Percentiles rank a stretch among this genome's conserved stretches.
phyloP scores from a whole-genome alignment of 2,113 vertebrate genomes.

The Gobiocypris rarus region DNA sequence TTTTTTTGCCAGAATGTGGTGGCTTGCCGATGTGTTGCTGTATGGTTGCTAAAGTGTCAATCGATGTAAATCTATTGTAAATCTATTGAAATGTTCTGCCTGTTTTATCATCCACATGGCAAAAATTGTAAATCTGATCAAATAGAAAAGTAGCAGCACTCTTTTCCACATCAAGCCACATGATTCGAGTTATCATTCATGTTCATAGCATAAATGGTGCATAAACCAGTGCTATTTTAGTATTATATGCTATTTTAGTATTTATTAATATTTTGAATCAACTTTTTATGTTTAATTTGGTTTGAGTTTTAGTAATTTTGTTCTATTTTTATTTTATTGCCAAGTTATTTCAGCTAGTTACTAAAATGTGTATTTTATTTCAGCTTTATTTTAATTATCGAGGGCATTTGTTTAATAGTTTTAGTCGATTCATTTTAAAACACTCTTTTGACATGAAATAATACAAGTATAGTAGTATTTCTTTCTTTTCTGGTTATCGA shows the following conservation, averaged over 20 bases:
- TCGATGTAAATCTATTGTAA: not conserved
- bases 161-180: not conserved
- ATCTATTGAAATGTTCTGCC: not conserved
- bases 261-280: not conserved
- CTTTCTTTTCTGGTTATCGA: not conserved
- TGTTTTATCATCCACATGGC: not conserved
- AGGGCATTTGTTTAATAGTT: not conserved
- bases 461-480: not conserved
- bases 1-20: no score
- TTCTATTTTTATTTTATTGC: not conserved
- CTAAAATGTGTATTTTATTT: not conserved
- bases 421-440: not conserved
- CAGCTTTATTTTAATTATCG: not conserved
- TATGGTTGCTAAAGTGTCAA: not conserved
- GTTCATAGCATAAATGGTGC: not conserved
- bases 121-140: not conserved
- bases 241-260: not conserved
- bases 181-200: not conserved
- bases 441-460: not conserved
- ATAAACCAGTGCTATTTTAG: not conserved
- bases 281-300: not conserved
- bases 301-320: not conserved
- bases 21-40: no score
- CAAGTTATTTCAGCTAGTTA: not conserved
- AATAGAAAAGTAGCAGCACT: not conserved